Evolutionary conservation across 2,888 invertebrate species (phyloP).

Genomic region (Hedya salicella): DNA sequence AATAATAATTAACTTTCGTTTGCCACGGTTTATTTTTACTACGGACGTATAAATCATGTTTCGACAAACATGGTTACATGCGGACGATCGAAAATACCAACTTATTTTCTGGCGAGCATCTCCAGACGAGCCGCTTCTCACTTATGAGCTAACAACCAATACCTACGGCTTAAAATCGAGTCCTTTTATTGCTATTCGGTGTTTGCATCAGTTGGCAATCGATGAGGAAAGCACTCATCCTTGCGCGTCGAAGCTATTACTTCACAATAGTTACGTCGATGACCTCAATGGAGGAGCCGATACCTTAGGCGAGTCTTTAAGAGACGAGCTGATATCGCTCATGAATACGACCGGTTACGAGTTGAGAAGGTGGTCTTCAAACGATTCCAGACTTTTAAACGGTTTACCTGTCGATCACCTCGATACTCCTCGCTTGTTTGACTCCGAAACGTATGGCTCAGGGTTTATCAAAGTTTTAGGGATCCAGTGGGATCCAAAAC

Average conservation of each 20-base stretch:
- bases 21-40: background rate
- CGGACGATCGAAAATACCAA: slow-evolving; percentile 16
- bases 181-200: slow-evolving; percentile 30
- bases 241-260: too few relatives aligned
- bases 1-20: background rate
- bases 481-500: slow-evolving; percentile 31
- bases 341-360: slow-evolving; percentile 22
- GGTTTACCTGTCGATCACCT: slow-evolving; percentile 20
- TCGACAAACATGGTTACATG: slow-evolving; percentile 8
- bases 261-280: background rate
- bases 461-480: slow-evolving; percentile 31
- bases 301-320: background rate
- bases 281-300: slow-evolving; percentile 16
- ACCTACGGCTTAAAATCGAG: slow-evolving; percentile 39
- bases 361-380: slow-evolving; percentile 32
- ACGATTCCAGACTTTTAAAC: background rate
- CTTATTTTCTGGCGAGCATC: background rate
- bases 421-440: slow-evolving; percentile 4
- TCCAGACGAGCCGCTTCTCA: background rate
- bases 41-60: slow-evolving; percentile 23
- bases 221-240: slow-evolving; percentile 7
- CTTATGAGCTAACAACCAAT: slow-evolving; percentile 21
- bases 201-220: slow-evolving; percentile 17
- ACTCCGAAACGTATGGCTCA: slow-evolving; percentile 6
- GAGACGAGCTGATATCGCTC: slow-evolving; percentile 5